Evolutionary conservation across 2,113 vertebrate species (phyloP).

Genomic region (Sialia sialis): DNA sequence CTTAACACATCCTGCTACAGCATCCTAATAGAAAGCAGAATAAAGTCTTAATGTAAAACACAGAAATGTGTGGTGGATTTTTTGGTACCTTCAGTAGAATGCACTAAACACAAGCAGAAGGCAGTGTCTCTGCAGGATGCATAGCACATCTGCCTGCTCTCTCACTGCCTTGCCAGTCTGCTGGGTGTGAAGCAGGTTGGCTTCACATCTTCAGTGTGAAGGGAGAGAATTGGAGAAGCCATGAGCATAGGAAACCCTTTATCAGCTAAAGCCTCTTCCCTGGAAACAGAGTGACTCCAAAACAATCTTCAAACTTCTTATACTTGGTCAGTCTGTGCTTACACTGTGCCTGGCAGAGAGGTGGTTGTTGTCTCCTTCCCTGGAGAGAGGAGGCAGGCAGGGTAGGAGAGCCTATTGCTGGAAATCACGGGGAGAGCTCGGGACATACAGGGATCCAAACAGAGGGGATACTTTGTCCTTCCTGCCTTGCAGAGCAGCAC

Average conservation of each 20-base stretch:
- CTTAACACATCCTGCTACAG: not conserved
- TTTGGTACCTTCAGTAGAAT: not conserved
- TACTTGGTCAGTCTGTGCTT: not conserved
- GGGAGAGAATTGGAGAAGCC: not conserved
- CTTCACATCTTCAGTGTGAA: not conserved
- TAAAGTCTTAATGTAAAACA: not conserved
- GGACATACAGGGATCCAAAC: not conserved
- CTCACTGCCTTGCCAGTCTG: not conserved
- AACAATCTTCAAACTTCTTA: not conserved
- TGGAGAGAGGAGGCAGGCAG: not conserved
- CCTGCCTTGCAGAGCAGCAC: not conserved
- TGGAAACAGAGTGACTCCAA: not conserved
- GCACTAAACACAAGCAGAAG: not conserved
- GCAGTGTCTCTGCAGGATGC: not conserved
- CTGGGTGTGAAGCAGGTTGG: not conserved
- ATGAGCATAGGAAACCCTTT: not conserved
- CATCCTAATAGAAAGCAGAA: not conserved
- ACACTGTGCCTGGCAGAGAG: not conserved
- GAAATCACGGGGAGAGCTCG: not conserved
- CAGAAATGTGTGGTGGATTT: not conserved
- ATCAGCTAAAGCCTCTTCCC: not conserved
- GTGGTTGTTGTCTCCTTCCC: not conserved
- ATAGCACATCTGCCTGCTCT: not conserved
- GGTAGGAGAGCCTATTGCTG: accelerated
- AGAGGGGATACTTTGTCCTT: not conserved